These are phyloP conservation scores for Odontocolon sp. DNA, from an alignment of 2,888 invertebrate species.

Conservation along the genomic window DNA sequence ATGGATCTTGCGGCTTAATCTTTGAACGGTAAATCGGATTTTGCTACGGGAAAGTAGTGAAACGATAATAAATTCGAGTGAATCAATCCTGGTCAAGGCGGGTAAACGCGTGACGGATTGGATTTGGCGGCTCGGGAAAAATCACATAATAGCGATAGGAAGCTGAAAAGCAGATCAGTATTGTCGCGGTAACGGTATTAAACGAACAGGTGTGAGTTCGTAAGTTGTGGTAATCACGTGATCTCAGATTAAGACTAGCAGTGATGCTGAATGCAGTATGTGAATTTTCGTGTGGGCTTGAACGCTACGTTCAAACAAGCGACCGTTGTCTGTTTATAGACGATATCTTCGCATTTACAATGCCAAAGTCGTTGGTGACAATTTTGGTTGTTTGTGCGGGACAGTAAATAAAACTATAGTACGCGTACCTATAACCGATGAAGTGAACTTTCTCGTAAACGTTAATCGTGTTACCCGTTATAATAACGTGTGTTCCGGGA, in stretches of 20 bases:
- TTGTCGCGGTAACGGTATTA: not conserved
- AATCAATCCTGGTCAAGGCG: too few species aligned
- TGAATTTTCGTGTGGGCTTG: not conserved
- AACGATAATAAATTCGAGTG: not conserved
- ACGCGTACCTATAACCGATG: not conserved
- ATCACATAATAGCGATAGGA: too few species aligned
- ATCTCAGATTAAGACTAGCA: not conserved
- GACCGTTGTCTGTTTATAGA: too few species aligned
- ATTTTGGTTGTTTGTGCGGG: too few species aligned
- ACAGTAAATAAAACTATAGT: not conserved
- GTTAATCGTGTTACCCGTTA: not conserved
- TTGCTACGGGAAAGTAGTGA: not conserved
- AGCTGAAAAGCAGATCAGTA: not conserved
- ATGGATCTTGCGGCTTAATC: not conserved
- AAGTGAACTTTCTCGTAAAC: not conserved
- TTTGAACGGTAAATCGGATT: not conserved
- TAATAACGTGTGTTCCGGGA: not conserved
- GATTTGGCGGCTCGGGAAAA: too few species aligned
- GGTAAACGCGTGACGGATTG: too few species aligned
- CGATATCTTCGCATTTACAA: too few species aligned
- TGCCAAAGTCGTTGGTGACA: too few species aligned
- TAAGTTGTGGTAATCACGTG: not conserved
- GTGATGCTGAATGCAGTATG: not conserved
- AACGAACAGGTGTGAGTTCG: not conserved
- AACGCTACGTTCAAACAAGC: not conserved